Evolutionary conservation across 2,797 vertebrate species (phyloP).

Genomic region (Zenarchopterus dispar): DNA sequence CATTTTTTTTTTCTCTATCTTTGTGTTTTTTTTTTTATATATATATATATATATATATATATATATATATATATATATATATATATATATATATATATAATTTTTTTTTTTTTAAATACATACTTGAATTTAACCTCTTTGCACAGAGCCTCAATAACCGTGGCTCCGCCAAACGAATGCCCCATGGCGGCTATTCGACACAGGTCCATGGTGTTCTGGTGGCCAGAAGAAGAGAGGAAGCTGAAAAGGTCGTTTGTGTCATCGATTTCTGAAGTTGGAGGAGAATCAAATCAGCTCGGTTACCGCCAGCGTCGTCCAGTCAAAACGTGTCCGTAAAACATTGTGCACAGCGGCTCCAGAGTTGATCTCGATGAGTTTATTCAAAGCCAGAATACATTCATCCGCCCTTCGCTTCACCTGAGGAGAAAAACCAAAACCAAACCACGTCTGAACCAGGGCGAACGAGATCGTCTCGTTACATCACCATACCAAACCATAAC

Average conservation of each 20-base stretch:
- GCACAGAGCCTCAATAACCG: conserved; percentile 89
- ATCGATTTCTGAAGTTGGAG: no score
- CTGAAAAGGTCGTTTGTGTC: no score
- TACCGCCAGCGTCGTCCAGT: conserved; percentile 88
- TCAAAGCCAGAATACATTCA: conserved; percentile 89
- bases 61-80: no score
- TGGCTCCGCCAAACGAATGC: conserved; percentile 96
- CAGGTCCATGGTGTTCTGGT: conserved; percentile 89
- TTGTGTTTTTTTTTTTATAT: no score
- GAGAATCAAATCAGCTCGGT: conserved; percentile 4
- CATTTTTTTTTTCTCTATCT: no score
- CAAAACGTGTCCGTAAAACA: conserved; percentile 84
- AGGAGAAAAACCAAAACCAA: not conserved
- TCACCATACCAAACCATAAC: no score
- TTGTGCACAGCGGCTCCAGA: conserved; percentile 84
- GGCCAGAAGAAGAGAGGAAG: not conserved
- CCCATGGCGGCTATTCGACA: conserved; percentile 88
- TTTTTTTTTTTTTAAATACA: conserved; percentile 25
- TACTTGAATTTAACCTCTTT: conserved; percentile 93
- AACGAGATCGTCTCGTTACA: no score
- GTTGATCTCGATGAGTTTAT: conserved; percentile 86
- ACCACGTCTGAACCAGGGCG: not conserved
- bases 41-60: no score
- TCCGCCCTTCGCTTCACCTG: conserved; percentile 90
- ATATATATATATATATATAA: no score